Evolutionary conservation across 2,113 vertebrate genomes (phyloP).

Genomic region (Meriones unguiculatus): DNA sequence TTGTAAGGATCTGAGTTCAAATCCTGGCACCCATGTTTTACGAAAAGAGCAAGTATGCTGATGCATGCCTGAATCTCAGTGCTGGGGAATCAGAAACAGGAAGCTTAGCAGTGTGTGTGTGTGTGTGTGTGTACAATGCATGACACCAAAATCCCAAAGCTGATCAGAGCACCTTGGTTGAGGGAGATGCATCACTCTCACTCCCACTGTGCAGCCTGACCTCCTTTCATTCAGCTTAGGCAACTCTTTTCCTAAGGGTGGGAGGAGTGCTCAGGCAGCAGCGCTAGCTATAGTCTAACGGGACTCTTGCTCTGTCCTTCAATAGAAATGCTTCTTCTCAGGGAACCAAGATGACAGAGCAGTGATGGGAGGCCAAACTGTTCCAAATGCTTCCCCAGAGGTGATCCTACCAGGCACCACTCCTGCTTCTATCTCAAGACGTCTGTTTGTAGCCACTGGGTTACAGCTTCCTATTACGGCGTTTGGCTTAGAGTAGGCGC

Average conservation of each 20-base stretch:
- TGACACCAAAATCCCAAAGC: background rate
- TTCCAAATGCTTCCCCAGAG: background rate
- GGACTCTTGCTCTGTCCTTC: background rate
- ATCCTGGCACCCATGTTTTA: background rate
- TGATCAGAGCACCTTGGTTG: background rate
- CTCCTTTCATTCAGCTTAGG: background rate
- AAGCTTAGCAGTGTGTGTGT: too few relatives aligned
- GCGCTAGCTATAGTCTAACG: background rate
- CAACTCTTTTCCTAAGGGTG: background rate
- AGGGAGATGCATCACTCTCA: background rate
- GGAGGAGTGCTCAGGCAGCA: background rate
- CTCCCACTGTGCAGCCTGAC: background rate
- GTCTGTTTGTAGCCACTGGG: background rate
- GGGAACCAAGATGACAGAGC: background rate
- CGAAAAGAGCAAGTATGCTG: too few relatives aligned
- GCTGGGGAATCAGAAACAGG: too few relatives aligned
- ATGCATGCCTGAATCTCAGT: too few relatives aligned
- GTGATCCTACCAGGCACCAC: background rate
- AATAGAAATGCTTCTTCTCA: background rate
- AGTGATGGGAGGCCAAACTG: background rate
- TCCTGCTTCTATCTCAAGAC: background rate
- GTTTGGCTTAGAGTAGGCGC: slow-evolving; percentile 1
- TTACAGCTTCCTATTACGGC: background rate
- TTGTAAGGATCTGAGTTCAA: background rate
- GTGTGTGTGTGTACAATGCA: too few relatives aligned